These are phyloP conservation scores for Propithecus coquereli DNA, from an alignment of 2,113 vertebrate species.

Conservation along the genomic window DNA sequence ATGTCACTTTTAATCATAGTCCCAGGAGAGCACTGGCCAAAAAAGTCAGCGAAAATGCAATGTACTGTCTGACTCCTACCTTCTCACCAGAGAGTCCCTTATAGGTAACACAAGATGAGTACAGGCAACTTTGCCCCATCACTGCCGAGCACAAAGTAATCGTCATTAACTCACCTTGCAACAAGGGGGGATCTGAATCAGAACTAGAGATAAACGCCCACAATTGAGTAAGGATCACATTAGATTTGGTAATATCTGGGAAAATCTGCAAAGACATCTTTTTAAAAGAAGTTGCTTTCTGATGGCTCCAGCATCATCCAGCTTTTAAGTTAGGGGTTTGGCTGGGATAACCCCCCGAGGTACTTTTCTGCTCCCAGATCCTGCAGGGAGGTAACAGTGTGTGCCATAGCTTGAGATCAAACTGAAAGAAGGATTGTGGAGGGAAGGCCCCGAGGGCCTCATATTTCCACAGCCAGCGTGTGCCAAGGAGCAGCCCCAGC, in stretches of 20 bases:
- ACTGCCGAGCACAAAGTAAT: not conserved
- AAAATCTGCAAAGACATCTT: not conserved
- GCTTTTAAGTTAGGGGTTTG: not conserved
- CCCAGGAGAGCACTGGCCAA: not conserved
- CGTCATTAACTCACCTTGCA: not conserved
- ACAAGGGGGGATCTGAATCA: not conserved
- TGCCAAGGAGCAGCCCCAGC: not conserved
- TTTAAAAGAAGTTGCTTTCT: conserved; percentile 7
- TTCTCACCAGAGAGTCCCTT: not conserved
- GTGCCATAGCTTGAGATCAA: not conserved
- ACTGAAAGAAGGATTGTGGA: not conserved
- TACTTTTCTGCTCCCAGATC: not conserved
- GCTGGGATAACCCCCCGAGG: not conserved
- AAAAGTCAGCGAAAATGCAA: not conserved
- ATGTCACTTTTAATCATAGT: not conserved
- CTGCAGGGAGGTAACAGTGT: not conserved
- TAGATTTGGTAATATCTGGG: not conserved
- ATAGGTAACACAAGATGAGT: not conserved
- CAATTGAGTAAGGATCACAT: not conserved
- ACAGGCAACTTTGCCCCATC: not conserved
- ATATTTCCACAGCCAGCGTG: not conserved
- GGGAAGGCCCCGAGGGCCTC: not conserved
- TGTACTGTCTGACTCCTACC: not conserved
- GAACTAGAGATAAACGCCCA: not conserved
- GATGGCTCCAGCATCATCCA: not conserved